Conservation (phyloP, 2,113 vertebrate genomes). For the Vombatus ursinus region DNA sequence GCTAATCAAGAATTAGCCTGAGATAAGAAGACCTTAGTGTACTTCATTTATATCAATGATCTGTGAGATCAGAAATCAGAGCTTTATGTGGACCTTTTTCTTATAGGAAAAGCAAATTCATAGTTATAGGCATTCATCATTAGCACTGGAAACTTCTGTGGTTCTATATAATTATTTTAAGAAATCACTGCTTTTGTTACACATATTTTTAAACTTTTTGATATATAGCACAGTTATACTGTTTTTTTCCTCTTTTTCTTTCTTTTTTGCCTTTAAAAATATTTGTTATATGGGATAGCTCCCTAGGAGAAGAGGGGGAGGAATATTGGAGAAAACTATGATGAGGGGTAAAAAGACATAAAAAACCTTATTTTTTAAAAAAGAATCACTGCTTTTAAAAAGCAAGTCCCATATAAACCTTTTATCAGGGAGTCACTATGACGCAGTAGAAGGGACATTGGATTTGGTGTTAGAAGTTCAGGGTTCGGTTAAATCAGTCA, state of each 20-base stretch:
- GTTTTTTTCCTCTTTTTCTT: background rate
- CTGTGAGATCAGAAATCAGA: background rate
- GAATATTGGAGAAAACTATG: background rate
- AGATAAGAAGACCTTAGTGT: background rate
- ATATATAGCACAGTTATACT: background rate
- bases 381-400: background rate
- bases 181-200: background rate
- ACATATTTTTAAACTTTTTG: background rate
- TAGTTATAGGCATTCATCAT: background rate
- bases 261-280: background rate
- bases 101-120: background rate
- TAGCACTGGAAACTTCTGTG: background rate
- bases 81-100: rapidly evolving
- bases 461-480: background rate
- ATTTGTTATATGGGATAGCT: background rate
- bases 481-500: background rate
- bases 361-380: background rate
- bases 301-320: background rate
- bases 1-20: background rate
- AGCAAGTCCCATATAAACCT: background rate
- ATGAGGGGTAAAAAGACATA: background rate
- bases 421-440: background rate
- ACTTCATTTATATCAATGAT: background rate
- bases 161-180: background rate
- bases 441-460: background rate